phyloP scores from a whole-genome alignment of 2,888 invertebrate genomes.

The Phytoseiulus persimilis region DNA sequence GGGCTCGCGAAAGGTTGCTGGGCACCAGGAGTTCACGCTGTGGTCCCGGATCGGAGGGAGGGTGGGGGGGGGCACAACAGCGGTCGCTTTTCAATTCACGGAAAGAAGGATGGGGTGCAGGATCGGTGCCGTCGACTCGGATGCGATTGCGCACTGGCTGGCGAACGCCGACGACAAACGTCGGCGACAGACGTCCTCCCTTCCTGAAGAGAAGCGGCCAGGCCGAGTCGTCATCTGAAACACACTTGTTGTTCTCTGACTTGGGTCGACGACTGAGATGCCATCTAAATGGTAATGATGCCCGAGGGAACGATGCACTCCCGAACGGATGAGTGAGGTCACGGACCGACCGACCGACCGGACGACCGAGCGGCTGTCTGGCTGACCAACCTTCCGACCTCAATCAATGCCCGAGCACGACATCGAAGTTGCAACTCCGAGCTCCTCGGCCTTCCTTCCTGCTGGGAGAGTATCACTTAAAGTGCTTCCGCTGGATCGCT shows the following conservation, averaged over 20 bases:
- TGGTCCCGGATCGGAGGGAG: background rate
- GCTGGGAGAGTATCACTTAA: background rate
- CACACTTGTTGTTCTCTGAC: background rate
- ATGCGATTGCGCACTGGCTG: background rate
- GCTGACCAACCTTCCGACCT: background rate
- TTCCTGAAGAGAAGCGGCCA: background rate
- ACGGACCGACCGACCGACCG: background rate
- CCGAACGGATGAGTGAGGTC: background rate
- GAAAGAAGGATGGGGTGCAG: background rate
- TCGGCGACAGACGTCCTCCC: too few species aligned
- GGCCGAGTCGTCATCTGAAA: background rate
- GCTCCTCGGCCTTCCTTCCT: background rate
- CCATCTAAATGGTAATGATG: constrained; percentile 5
- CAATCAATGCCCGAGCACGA: background rate
- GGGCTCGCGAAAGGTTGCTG: background rate
- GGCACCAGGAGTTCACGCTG: background rate
- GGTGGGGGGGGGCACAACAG: background rate
- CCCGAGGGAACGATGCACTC: background rate
- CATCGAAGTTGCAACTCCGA: background rate
- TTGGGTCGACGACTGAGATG: background rate
- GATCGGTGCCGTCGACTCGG: background rate
- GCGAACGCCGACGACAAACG: background rate
- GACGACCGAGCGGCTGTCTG: background rate
- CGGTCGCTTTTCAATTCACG: background rate
- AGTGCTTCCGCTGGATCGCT: background rate